Percentiles rank a stretch among this genome's conserved stretches.
Evolutionary conservation across 2,113 vertebrate genomes (phyloP).

Genomic region (Egretta garzetta): DNA sequence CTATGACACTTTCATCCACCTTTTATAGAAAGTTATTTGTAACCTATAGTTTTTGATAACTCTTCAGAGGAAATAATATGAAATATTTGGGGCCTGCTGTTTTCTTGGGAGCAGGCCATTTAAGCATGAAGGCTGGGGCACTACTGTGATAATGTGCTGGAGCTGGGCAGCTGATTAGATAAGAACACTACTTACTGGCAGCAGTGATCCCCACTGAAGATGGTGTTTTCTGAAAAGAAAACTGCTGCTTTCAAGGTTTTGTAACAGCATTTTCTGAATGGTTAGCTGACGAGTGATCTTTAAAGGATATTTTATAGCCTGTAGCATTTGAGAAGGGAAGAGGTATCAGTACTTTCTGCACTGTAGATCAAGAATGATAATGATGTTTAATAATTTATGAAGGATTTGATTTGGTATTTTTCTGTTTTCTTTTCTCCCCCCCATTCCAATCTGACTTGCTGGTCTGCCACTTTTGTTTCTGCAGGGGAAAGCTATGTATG

Average conservation of each 20-base stretch:
- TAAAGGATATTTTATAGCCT: neutral
- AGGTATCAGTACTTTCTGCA: neutral
- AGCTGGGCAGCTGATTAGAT: neutral
- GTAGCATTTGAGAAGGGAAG: neutral
- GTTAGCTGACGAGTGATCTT: neutral
- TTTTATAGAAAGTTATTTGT: neutral
- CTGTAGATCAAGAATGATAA: neutral
- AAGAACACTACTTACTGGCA: neutral
- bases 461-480: neutral
- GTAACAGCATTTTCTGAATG: neutral
- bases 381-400: neutral
- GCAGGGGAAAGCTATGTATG: conserved; percentile 97
- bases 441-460: neutral
- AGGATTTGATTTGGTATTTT: neutral
- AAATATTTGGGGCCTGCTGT: neutral
- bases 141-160: neutral
- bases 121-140: neutral
- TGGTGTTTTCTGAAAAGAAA: neutral
- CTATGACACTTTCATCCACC: neutral
- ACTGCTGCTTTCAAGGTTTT: neutral
- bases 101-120: neutral
- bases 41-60: neutral
- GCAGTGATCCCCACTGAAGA: neutral
- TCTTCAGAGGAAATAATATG: neutral
- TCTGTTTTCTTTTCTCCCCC: neutral